phyloP scores from a whole-genome alignment of 2,113 vertebrate genomes.

The Nymphicus hollandicus region DNA sequence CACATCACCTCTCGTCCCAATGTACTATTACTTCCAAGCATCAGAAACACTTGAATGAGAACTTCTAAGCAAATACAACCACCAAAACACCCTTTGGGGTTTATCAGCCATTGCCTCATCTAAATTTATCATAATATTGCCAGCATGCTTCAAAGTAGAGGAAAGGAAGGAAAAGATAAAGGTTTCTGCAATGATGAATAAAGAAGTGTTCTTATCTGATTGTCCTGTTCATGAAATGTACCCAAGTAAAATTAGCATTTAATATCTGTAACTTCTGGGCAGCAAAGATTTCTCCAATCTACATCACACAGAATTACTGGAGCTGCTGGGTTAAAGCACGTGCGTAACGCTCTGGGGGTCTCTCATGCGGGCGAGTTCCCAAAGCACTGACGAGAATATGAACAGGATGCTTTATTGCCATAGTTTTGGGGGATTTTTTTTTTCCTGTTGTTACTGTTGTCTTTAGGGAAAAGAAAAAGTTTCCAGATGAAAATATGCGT shows the following conservation, averaged over 20 bases:
- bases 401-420: not conserved
- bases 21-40: not conserved
- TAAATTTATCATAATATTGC: not conserved
- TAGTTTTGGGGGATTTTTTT: not conserved
- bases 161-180: not conserved
- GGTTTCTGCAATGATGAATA: not conserved
- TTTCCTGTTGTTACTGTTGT: not conserved
- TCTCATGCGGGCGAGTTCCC: not conserved
- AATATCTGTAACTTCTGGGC: not conserved
- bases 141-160: conserved; percentile 15
- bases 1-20: not conserved
- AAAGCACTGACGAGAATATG: not conserved
- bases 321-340: not conserved
- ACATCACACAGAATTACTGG: not conserved
- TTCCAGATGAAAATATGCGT: conserved; percentile 27
- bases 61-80: not conserved
- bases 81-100: not conserved
- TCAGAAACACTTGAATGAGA: not conserved
- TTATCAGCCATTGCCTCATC: not conserved
- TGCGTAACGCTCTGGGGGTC: rapidly evolving
- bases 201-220: not conserved
- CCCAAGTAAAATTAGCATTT: not conserved
- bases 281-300: not conserved
- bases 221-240: not conserved
- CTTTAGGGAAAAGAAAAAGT: not conserved